phyloP scores from a whole-genome alignment of 1,140 invertebrate species.

The Nylanderia fulva region DNA sequence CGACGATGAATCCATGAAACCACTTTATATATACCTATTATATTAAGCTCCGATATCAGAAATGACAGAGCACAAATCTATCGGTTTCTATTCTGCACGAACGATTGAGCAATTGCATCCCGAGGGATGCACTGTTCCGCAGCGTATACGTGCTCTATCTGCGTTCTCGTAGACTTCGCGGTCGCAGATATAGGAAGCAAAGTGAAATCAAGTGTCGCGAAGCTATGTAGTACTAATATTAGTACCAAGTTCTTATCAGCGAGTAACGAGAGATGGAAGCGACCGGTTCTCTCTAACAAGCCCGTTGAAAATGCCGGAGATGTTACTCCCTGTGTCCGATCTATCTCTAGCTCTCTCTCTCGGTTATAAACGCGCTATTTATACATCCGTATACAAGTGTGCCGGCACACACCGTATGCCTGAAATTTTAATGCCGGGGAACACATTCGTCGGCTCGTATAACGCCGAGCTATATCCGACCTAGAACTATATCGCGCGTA shows the following conservation, averaged over 20 bases:
- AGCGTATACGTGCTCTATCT: slow-evolving; percentile 24
- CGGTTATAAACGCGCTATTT: slow-evolving; percentile 42
- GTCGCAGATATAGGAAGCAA: background rate
- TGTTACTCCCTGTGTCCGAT: slow-evolving; percentile 12
- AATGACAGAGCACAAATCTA: slow-evolving; percentile 58
- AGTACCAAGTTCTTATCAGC: slow-evolving; percentile 27
- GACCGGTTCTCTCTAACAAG: slow-evolving; percentile 32
- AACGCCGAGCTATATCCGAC: slow-evolving; percentile 44
- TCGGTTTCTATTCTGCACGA: slow-evolving; percentile 7
- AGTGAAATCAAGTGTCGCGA: background rate
- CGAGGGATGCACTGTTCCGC: background rate
- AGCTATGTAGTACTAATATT: background rate
- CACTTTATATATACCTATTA: too few species aligned
- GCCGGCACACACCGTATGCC: background rate
- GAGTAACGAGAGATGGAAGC: slow-evolving; percentile 21
- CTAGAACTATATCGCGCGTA: slow-evolving; percentile 50
- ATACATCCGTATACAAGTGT: slow-evolving; percentile 36
- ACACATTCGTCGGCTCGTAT: background rate
- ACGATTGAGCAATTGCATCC: slow-evolving; percentile 31
- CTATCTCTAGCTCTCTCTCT: background rate
- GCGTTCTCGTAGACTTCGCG: background rate
- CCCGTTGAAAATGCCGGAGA: slow-evolving; percentile 37
- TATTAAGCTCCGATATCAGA: background rate
- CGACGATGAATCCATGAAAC: background rate
- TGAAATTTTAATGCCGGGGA: slow-evolving; percentile 50